Percentiles rank a stretch among this genome's conserved stretches.
Conservation (phyloP, 2,888 invertebrate species). For the Leistus spinibarbis region DNA sequence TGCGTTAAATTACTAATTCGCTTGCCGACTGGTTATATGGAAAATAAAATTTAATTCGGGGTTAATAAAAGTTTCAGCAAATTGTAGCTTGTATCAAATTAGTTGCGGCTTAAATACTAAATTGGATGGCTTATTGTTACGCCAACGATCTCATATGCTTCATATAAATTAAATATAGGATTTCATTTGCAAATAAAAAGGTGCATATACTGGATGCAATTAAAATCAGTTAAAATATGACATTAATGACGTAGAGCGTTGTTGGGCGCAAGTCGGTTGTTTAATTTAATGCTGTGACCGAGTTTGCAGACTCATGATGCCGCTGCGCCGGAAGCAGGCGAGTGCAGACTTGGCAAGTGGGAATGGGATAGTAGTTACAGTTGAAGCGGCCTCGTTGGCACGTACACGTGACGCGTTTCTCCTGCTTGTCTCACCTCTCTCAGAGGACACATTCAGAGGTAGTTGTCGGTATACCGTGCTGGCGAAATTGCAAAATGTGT, state of each 20-base stretch:
- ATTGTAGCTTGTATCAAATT: background rate
- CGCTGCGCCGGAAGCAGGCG: background rate
- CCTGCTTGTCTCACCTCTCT: background rate
- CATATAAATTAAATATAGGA: background rate
- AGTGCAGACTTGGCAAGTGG: background rate
- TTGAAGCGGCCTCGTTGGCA: background rate
- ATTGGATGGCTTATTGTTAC: background rate
- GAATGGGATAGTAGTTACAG: background rate
- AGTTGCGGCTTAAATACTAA: background rate
- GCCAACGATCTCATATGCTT: background rate
- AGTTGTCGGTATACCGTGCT: background rate
- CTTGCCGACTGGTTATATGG: no score
- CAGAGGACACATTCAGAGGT: slow-evolving; percentile 1
- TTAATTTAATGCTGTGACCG: slow-evolving; percentile 17
- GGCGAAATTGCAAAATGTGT: background rate
- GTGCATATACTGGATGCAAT: slow-evolving; percentile 1
- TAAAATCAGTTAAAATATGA: slow-evolving; percentile 20
- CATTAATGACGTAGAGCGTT: slow-evolving; percentile 11
- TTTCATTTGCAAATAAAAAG: slow-evolving; percentile 5
- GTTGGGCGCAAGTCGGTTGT: slow-evolving; percentile 9
- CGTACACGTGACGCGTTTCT: background rate
- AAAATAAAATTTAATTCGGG: no score
- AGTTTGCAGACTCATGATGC: background rate
- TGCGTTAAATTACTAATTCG: slow-evolving; percentile 23
- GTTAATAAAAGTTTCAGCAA: slow-evolving; percentile 35